A percentile compares a stretch with the other conserved stretches of the same genome.
Conservation (phyloP, 2,797 vertebrate species). For the Acipenser ruthenus region DNA sequence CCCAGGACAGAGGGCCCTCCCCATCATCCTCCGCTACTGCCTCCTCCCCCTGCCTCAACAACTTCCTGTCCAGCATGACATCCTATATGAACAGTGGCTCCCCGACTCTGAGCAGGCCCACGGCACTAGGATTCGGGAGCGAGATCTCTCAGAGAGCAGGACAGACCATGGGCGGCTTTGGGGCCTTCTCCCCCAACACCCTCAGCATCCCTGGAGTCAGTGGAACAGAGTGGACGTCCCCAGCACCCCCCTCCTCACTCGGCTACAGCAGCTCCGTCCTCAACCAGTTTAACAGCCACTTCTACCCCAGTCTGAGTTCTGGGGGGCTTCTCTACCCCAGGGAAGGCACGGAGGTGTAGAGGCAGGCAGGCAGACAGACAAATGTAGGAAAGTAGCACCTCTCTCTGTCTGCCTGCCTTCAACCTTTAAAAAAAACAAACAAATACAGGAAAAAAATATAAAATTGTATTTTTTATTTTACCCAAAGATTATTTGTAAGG, state of each 20-base stretch:
- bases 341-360: conserved; percentile 87
- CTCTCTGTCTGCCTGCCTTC: too few species aligned
- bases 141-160: conserved; percentile 71
- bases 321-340: conserved; percentile 73
- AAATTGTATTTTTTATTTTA: too few species aligned
- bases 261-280: conserved; percentile 74
- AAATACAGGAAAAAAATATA: too few species aligned
- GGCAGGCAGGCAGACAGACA: conserved; percentile 9
- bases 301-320: conserved; percentile 75
- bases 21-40: conserved; percentile 50
- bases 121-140: conserved; percentile 65
- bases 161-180: conserved; percentile 65
- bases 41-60: conserved; percentile 73
- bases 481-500: too few species aligned
- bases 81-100: conserved; percentile 41
- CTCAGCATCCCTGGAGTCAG: conserved; percentile 46
- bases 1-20: conserved; percentile 69
- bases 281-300: conserved; percentile 81
- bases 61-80: conserved; percentile 80
- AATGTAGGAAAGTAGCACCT: background rate
- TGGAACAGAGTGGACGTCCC: conserved; percentile 67
- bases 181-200: conserved; percentile 66
- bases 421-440: too few species aligned
- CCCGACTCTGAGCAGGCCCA: conserved; percentile 48
- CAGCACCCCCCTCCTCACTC: conserved; percentile 62